phyloP scores from a whole-genome alignment of 2,113 vertebrate genomes.

The Tympanuchus pallidicinctus region DNA sequence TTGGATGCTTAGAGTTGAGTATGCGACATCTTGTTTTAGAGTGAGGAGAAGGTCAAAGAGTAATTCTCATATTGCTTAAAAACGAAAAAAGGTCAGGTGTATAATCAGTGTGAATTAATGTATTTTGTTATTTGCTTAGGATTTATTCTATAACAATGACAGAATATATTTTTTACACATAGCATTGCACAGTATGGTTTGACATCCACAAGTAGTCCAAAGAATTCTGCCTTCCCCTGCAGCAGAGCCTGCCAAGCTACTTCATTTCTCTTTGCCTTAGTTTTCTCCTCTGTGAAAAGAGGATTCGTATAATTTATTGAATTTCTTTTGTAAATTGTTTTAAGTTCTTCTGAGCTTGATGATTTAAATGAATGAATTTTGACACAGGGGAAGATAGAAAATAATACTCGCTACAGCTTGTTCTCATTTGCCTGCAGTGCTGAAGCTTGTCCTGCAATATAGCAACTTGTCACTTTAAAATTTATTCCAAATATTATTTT shows the following conservation, averaged over 20 bases:
- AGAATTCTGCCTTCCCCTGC: neutral
- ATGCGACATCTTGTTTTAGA: neutral
- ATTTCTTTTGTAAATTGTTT: neutral
- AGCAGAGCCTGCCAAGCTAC: neutral
- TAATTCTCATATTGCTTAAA: neutral
- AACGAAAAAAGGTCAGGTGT: neutral
- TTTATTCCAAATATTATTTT: neutral
- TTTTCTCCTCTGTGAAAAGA: slow-evolving; percentile 14
- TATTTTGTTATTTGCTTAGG: neutral
- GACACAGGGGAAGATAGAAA: neutral
- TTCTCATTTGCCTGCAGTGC: neutral
- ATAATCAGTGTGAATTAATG: neutral
- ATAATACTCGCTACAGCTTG: accelerated
- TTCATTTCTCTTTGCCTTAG: slow-evolving; percentile 16
- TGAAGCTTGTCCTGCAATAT: neutral
- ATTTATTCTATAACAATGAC: neutral
- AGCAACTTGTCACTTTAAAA: neutral
- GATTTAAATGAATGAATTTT: neutral
- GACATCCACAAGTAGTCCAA: accelerated
- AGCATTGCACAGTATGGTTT: neutral
- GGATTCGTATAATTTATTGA: neutral
- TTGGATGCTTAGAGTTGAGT: neutral
- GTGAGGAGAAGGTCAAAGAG: neutral
- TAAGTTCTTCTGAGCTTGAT: neutral
- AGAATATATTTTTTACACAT: neutral